A percentile compares a stretch with the other conserved stretches of the same genome.
Evolutionary conservation across 2,113 vertebrate genomes (phyloP).

Genomic region (Micromys minutus): DNA sequence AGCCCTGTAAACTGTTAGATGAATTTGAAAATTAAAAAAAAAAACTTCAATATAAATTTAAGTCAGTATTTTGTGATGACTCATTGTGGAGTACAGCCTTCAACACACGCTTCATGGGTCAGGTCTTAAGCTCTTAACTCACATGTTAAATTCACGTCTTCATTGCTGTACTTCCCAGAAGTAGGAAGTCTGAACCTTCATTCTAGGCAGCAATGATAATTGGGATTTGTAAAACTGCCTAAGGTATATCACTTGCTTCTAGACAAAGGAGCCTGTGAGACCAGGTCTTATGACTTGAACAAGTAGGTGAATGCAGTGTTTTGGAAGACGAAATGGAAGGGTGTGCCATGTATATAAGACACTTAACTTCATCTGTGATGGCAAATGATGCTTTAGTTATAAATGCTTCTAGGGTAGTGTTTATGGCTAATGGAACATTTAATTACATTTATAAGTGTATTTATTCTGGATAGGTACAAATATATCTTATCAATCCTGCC

Average conservation of each 20-base stretch:
- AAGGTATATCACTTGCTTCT: not conserved
- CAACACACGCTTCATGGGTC: constrained; percentile 42
- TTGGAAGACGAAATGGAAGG: constrained; percentile 44
- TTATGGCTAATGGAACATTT: constrained; percentile 11
- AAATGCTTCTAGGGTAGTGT: constrained; percentile 21
- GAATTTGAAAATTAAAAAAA: not conserved
- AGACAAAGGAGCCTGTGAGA: constrained; percentile 10
- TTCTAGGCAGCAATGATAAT: constrained; percentile 35
- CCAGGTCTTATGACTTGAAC: not conserved
- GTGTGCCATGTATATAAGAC: not conserved
- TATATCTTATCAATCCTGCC: not conserved
- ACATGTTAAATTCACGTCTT: constrained; percentile 54
- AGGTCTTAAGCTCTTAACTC: constrained; percentile 53
- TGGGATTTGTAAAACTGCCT: constrained; percentile 44
- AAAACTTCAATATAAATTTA: constrained; percentile 31
- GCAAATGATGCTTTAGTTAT: constrained; percentile 23
- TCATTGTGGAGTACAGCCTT: constrained; percentile 42
- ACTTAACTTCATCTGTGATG: constrained; percentile 2
- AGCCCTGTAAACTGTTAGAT: constrained; percentile 14
- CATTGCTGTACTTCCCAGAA: constrained; percentile 38
- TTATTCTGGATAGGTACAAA: not conserved
- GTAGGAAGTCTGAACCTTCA: constrained; percentile 48
- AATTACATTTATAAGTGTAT: not conserved
- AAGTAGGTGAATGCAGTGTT: not conserved
- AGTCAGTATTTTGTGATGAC: constrained; percentile 42